phyloP scores from a whole-genome alignment of 2,797 vertebrate genomes.

The Gastrophryne carolinensis region DNA sequence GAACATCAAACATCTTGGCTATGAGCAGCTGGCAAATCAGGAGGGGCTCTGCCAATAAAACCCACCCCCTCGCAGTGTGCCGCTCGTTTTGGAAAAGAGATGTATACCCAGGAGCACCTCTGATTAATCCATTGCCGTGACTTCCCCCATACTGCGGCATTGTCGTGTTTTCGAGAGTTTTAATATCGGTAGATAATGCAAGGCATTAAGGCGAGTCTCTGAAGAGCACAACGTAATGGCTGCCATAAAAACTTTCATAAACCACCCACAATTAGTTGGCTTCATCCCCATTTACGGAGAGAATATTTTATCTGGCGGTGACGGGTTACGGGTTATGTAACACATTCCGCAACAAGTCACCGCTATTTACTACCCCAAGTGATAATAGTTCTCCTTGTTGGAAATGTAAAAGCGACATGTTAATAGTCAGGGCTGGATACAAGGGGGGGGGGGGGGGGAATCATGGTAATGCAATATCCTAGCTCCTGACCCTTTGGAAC shows the following conservation, averaged over 20 bases:
- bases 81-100: constrained; percentile 57
- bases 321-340: constrained; percentile 59
- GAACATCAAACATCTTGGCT: constrained; percentile 4
- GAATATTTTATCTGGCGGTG: constrained; percentile 59
- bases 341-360: neutral
- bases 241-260: constrained; percentile 71
- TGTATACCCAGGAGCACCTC: constrained; percentile 51
- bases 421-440: too few relatives aligned
- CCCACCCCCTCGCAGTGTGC: constrained; percentile 35
- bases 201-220: constrained; percentile 65
- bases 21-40: constrained; percentile 34
- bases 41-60: constrained; percentile 15
- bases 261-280: constrained; percentile 67
- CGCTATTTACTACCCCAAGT: too few relatives aligned
- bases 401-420: too few relatives aligned
- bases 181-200: constrained; percentile 56
- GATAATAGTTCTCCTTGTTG: too few relatives aligned
- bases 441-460: too few relatives aligned
- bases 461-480: too few relatives aligned
- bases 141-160: constrained; percentile 55
- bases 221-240: constrained; percentile 61
- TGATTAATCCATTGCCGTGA: constrained; percentile 63
- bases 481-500: too few relatives aligned
- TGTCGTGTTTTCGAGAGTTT: constrained; percentile 56
- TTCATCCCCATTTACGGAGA: constrained; percentile 63